These are phyloP conservation scores for Delia radicum DNA, from an alignment of 1,140 invertebrate species.

Conservation along the genomic window DNA sequence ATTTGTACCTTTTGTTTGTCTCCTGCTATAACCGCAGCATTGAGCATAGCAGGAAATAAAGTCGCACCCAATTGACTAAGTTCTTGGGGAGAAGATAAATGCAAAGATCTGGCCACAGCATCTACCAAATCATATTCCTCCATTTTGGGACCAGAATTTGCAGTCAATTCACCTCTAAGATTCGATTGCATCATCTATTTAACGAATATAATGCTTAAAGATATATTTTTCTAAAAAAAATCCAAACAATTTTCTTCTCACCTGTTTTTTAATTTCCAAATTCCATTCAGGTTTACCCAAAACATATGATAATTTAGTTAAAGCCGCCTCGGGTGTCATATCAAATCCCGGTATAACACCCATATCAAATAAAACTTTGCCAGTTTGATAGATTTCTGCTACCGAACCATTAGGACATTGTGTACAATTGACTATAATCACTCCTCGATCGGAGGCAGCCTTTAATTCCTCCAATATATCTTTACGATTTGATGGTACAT, in stretches of 20 bases:
- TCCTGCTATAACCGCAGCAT: conserved; percentile 68
- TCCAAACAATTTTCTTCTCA: conserved; percentile 47
- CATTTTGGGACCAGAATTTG: conserved; percentile 51
- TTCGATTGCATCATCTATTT: conserved; percentile 77
- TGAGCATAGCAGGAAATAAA: conserved; percentile 77
- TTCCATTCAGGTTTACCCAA: conserved; percentile 80
- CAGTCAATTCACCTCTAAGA: conserved; percentile 63
- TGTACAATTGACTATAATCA: conserved; percentile 91
- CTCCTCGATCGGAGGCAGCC: conserved; percentile 73
- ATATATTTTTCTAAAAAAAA: neutral
- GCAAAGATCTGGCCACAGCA: conserved; percentile 66
- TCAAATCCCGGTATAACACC: conserved; percentile 89
- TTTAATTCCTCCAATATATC: conserved; percentile 78
- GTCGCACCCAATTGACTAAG: conserved; percentile 69
- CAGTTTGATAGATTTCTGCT: conserved; percentile 78
- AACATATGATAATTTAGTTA: conserved; percentile 90
- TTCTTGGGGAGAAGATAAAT: conserved; percentile 69
- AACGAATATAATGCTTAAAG: no score
- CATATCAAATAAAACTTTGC: conserved; percentile 62
- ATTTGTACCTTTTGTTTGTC: conserved; percentile 59
- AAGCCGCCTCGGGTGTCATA: conserved; percentile 93
- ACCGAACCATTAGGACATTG: conserved; percentile 84
- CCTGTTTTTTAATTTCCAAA: conserved; percentile 69
- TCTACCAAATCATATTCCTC: conserved; percentile 62
- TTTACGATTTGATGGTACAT: conserved; percentile 80